A percentile compares a stretch with the other conserved stretches of the same genome.
Evolutionary conservation across 2,797 vertebrate genomes (phyloP).

Genomic region (Apodemus agrarius): DNA sequence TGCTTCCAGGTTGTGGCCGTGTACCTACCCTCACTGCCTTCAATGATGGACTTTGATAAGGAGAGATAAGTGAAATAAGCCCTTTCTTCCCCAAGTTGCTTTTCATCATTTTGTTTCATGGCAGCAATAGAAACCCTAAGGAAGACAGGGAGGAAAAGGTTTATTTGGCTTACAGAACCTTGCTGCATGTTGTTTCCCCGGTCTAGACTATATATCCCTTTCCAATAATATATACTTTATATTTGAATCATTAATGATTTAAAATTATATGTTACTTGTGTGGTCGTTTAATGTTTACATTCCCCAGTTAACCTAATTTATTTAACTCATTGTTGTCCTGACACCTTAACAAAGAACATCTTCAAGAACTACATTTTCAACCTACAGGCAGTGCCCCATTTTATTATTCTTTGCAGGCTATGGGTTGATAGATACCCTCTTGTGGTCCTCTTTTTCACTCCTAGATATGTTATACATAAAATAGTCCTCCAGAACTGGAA

Average conservation of each 20-base stretch:
- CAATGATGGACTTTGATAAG: neutral
- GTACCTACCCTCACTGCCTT: neutral
- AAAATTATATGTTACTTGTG: neutral
- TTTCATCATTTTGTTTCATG: neutral
- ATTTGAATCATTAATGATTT: neutral
- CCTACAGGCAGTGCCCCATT: neutral
- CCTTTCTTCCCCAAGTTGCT: neutral
- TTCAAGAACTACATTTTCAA: slow-evolving; percentile 19
- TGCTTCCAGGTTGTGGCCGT: neutral
- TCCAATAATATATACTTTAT: slow-evolving; percentile 12
- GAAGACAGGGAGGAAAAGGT: neutral
- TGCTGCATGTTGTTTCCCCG: neutral
- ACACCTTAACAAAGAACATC: neutral
- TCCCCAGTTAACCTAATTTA: neutral
- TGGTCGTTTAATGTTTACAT: neutral
- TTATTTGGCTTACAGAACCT: neutral
- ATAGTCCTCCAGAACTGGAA: neutral
- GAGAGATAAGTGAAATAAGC: neutral
- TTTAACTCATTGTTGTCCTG: neutral
- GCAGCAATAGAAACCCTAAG: neutral
- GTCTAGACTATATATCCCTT: neutral
- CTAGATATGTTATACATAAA: neutral
- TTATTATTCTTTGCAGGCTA: neutral
- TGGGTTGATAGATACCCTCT: neutral
- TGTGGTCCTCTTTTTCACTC: neutral